phyloP scores from a whole-genome alignment of 1,140 invertebrate species.

The Bombus vancouverensis region DNA sequence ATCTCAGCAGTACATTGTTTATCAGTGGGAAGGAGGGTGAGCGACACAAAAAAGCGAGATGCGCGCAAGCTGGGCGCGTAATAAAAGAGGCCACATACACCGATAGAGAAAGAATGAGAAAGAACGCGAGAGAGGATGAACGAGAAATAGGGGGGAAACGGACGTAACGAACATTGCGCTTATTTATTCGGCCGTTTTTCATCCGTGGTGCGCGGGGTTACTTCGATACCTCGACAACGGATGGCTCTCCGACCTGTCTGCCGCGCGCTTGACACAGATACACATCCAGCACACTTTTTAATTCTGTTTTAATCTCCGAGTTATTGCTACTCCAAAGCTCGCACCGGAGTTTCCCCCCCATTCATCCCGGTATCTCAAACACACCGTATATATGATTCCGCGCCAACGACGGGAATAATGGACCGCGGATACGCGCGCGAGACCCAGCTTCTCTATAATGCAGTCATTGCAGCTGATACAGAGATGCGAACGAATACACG shows the following conservation, averaged over 20 bases:
- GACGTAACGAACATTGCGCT: constrained; percentile 56
- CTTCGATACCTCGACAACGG: constrained; percentile 68
- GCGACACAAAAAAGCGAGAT: not conserved
- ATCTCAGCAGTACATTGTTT: constrained; percentile 30
- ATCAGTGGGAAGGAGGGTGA: constrained; percentile 1
- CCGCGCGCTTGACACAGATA: constrained; percentile 78
- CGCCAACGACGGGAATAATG: constrained; percentile 70
- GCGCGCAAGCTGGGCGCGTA: not conserved
- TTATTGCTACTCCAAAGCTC: constrained; percentile 77
- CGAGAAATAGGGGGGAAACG: constrained; percentile 36
- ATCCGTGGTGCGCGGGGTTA: constrained; percentile 52
- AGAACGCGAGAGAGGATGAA: constrained; percentile 21
- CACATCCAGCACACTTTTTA: constrained; percentile 79
- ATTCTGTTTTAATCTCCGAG: constrained; percentile 81
- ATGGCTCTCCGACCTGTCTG: constrained; percentile 63
- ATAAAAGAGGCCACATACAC: constrained; percentile 49
- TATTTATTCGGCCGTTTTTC: constrained; percentile 64
- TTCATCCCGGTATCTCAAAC: constrained; percentile 60
- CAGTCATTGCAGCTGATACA: constrained; percentile 43
- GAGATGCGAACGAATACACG: constrained; percentile 2
- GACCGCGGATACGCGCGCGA: constrained; percentile 36
- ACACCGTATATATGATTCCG: constrained; percentile 55
- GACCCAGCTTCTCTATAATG: constrained; percentile 41
- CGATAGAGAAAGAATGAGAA: constrained; percentile 34
- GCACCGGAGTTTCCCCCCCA: constrained; percentile 49